Percentiles rank a stretch among this genome's conserved stretches.
Evolutionary conservation across 2,888 invertebrate species (phyloP).

Genomic region (Coleophora flavipennella): DNA sequence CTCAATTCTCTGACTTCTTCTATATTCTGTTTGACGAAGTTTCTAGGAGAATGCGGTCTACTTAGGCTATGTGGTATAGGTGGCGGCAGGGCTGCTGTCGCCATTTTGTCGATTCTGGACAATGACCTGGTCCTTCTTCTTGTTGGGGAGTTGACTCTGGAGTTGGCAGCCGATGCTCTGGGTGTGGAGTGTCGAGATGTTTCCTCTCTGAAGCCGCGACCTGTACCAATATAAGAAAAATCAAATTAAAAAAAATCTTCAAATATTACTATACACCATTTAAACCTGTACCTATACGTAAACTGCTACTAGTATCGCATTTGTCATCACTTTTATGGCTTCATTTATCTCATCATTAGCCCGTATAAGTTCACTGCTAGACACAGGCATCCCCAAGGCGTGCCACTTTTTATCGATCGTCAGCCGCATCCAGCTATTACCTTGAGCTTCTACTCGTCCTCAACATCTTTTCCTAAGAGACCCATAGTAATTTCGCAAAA

Average conservation of each 20-base stretch:
- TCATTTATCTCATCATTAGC: no score
- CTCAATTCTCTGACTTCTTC: slow-evolving; percentile 62
- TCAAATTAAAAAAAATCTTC: slow-evolving; percentile 1
- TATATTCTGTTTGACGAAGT: slow-evolving; percentile 63
- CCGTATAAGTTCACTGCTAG: no score
- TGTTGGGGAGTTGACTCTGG: slow-evolving; percentile 54
- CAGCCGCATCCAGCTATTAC: no score
- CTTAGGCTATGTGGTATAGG: slow-evolving; percentile 26
- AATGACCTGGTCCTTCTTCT: slow-evolving; percentile 56
- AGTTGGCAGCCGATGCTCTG: slow-evolving; percentile 52
- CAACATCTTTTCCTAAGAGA: no score
- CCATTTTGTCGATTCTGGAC: slow-evolving; percentile 57
- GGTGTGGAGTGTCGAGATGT: slow-evolving; percentile 73
- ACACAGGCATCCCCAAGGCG: no score
- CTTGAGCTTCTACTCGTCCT: no score
- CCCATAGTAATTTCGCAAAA: no score
- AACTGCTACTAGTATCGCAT: no score
- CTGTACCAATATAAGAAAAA: slow-evolving; percentile 25
- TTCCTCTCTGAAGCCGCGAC: slow-evolving; percentile 67
- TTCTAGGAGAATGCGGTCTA: slow-evolving; percentile 54
- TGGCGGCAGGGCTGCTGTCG: slow-evolving; percentile 43
- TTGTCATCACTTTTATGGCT: no score
- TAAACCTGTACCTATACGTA: no score
- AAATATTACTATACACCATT: not conserved
- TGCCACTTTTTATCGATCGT: no score